Percentiles rank a stretch among this genome's conserved stretches.
phyloP scores from a whole-genome alignment of 2,797 vertebrate genomes.

The Scyliorhinus canicula region DNA sequence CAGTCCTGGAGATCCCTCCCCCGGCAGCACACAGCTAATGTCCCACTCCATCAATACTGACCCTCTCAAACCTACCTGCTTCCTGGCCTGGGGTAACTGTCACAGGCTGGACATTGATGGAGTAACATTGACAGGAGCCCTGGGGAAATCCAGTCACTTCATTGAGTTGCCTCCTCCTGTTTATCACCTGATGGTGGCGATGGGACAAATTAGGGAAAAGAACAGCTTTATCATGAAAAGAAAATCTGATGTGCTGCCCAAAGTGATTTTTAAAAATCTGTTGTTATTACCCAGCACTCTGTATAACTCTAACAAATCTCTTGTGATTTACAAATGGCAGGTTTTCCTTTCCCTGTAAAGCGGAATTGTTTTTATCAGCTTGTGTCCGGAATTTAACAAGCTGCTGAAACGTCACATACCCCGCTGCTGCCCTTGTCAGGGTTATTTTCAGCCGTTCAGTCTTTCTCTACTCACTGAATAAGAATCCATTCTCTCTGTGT shows the following conservation, averaged over 20 bases:
- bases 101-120: background rate
- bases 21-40: background rate
- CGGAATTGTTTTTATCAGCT: background rate
- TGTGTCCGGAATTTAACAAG: conserved; percentile 13
- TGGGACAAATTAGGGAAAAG: background rate
- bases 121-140: background rate
- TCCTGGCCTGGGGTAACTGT: background rate
- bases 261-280: conserved; percentile 3
- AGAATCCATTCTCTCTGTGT: conserved; percentile 47
- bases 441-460: conserved; percentile 43
- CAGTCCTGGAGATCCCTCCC: background rate
- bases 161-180: background rate
- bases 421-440: background rate
- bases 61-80: background rate
- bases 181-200: background rate
- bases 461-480: conserved; percentile 45
- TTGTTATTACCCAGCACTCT: background rate
- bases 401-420: conserved; percentile 1
- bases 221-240: background rate
- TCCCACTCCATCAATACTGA: too few species aligned
- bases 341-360: too few species aligned
- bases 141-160: background rate
- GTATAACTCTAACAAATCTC: background rate
- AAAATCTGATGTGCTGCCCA: background rate
- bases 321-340: background rate